Conservation (phyloP, 2,888 invertebrate species). For the Brenthis daphne region DNA sequence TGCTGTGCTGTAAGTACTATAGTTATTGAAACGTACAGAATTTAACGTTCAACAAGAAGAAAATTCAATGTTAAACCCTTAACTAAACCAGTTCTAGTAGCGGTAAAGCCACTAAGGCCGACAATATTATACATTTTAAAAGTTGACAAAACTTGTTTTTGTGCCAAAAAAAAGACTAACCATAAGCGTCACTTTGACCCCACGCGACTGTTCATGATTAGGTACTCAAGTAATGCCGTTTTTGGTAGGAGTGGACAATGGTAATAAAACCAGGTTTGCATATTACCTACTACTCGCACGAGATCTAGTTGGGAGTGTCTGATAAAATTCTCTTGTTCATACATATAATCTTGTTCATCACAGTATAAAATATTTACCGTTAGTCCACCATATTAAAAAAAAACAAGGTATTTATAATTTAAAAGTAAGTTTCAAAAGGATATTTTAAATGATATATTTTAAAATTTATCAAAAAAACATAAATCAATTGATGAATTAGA, state of each 20-base stretch:
- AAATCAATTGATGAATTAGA: constrained; percentile 8
- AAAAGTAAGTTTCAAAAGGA: not conserved
- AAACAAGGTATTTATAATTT: constrained; percentile 5
- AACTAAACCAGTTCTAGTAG: constrained; percentile 33
- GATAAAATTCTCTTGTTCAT: constrained; percentile 8
- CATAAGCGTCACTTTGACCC: constrained; percentile 28
- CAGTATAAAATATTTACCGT: constrained; percentile 12
- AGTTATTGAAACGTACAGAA: not conserved
- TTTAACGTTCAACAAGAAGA: constrained; percentile 2
- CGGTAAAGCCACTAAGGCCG: constrained; percentile 26
- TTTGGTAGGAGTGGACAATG: constrained; percentile 25
- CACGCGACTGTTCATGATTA: constrained; percentile 19
- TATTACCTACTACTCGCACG: constrained; percentile 5
- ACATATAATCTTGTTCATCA: constrained; percentile 6
- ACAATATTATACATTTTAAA: constrained; percentile 28
- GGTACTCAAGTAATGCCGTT: constrained; percentile 12
- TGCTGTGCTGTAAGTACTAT: too few relatives aligned
- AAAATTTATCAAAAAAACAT: constrained; percentile 16
- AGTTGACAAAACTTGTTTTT: constrained; percentile 30
- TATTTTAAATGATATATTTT: not conserved
- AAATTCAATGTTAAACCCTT: constrained; percentile 18
- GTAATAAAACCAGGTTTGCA: constrained; percentile 13
- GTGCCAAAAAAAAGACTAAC: constrained; percentile 28
- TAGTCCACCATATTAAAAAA: constrained; percentile 1
- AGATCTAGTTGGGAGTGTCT: constrained; percentile 18